Evolutionary conservation across 2,888 invertebrate species (phyloP).

Genomic region (Kryphioiulus occultus): DNA sequence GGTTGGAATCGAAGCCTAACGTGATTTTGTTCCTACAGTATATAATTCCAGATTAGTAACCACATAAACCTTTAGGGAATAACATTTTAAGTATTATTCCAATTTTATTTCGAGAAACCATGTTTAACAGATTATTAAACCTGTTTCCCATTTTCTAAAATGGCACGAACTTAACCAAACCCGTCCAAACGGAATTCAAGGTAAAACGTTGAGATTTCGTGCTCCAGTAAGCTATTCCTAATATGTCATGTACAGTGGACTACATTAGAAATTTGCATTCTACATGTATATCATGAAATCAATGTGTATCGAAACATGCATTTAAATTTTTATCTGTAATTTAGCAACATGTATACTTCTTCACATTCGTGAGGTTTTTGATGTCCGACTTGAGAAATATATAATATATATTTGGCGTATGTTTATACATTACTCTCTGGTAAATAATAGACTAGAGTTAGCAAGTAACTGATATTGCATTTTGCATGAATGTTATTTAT

Average conservation of each 20-base stretch:
- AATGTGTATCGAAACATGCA: not conserved
- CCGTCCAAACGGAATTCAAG: slow-evolving; percentile 31
- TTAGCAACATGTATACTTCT: slow-evolving; percentile 21
- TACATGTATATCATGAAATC: not conserved
- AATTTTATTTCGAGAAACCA: not conserved
- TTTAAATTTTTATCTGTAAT: slow-evolving; percentile 9
- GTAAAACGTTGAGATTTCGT: slow-evolving; percentile 17
- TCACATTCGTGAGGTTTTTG: not conserved
- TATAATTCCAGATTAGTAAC: not conserved
- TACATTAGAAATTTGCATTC: not conserved
- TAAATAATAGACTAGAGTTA: not conserved
- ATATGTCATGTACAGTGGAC: not conserved
- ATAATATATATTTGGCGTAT: not conserved
- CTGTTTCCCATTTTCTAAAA: not conserved
- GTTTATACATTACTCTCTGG: not conserved
- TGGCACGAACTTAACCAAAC: slow-evolving; percentile 31
- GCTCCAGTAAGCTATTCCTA: not conserved
- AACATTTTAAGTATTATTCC: not conserved
- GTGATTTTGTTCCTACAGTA: not conserved
- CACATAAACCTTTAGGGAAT: not conserved
- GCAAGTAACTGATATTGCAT: not conserved
- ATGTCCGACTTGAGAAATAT: not conserved
- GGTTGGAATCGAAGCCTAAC: not conserved
- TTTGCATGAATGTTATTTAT: slow-evolving; percentile 1
- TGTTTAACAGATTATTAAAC: not conserved